phyloP scores from a whole-genome alignment of 2,888 invertebrate genomes.

The Pterostichus niger region DNA sequence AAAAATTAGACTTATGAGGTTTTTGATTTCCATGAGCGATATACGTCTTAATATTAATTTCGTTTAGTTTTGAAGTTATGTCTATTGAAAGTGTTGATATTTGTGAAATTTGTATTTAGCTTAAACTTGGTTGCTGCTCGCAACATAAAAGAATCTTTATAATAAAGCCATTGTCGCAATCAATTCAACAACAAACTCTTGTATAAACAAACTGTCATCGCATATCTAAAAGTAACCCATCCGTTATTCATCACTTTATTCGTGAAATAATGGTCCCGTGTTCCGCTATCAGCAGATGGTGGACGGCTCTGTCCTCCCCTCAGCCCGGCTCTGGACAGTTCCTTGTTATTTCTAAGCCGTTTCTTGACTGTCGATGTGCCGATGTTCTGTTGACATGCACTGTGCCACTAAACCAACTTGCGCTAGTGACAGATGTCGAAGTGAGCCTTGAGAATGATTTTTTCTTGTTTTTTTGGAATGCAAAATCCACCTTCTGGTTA shows the following conservation, averaged over 20 bases:
- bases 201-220: background rate
- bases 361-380: background rate
- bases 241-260: background rate
- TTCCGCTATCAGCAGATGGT: conserved; percentile 24
- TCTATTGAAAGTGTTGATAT: too few species aligned
- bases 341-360: conserved; percentile 28
- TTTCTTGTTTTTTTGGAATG: background rate
- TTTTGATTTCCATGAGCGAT: too few species aligned
- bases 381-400: conserved; percentile 18
- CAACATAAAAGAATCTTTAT: too few species aligned
- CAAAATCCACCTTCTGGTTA: conserved; percentile 19
- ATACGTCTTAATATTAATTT: too few species aligned
- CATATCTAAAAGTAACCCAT: background rate
- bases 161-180: too few species aligned
- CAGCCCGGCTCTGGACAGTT: conserved; percentile 20
- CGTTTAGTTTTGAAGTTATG: too few species aligned
- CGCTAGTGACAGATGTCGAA: conserved; percentile 28
- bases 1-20: too few species aligned
- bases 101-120: too few species aligned
- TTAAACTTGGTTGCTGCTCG: too few species aligned
- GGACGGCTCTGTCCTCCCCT: background rate
- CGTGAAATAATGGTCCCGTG: background rate
- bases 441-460: conserved; percentile 15
- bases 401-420: background rate
- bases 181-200: too few species aligned